phyloP scores from a whole-genome alignment of 2,888 invertebrate genomes.

The Clepsis dumicolana region DNA sequence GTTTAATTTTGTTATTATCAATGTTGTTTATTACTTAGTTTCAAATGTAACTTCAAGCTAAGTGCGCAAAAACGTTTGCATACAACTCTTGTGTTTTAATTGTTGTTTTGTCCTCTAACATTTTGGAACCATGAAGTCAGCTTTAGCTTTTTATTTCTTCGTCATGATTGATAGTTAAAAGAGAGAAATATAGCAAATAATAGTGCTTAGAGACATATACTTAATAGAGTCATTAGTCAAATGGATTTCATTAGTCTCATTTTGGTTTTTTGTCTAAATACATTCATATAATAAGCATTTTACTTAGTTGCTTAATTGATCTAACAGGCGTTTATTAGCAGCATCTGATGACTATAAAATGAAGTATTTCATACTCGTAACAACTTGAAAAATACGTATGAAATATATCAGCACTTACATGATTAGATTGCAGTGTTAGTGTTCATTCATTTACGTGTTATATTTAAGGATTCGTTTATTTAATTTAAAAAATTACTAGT shows the following conservation, averaged over 20 bases:
- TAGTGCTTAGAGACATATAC: background rate
- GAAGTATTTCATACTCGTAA: no score
- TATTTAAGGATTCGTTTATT: no score
- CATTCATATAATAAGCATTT: background rate
- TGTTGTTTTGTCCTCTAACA: background rate
- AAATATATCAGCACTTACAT: no score
- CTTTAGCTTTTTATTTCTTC: background rate
- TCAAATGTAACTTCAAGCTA: background rate
- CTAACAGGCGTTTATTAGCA: no score
- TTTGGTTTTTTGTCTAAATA: constrained; percentile 26
- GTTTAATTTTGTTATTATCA: background rate
- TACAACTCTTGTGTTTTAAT: background rate
- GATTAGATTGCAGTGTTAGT: no score
- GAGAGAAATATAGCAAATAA: background rate
- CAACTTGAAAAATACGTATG: no score
- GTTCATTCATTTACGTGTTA: no score
- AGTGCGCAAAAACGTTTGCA: background rate
- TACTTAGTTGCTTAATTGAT: no score
- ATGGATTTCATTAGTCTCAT: constrained; percentile 48
- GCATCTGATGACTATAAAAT: background rate
- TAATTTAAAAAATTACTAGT: no score
- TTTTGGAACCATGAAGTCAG: no score
- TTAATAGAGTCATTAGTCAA: constrained; percentile 51
- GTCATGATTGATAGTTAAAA: background rate
- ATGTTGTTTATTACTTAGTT: constrained; percentile 1